Evolutionary conservation across 1,140 invertebrate genomes (phyloP), one percentile per base, ranked within the genome.

Genomic region (Pachyrhynchus sulphureomaculatus): DNA sequence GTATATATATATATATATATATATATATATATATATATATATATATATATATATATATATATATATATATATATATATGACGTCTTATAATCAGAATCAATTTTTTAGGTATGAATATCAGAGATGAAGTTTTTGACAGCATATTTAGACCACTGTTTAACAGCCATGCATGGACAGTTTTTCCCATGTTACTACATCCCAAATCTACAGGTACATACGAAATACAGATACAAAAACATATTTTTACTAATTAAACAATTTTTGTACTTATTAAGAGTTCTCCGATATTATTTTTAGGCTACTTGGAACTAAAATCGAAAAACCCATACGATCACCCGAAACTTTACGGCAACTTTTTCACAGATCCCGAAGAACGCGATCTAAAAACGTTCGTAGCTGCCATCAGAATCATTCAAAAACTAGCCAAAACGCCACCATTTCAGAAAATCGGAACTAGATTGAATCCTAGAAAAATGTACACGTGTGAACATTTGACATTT

Each of bases 141-240:
- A 8, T 66, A 4, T 66, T 53, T 10, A 37, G 39, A 18, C 64
- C 53, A 9, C 55, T 74, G 17, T 80, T 84, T 56, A 75, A 78
- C 34, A 73, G 75, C n/a, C 83, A 88, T 64, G 82, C 81, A 6
- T 90, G 84, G 71, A 82, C 84, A 0, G 78, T 90, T 12, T 77
- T 88, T 65, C 85, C 88, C 0, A 88, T 91, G 76, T 71, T 90
- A 0, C 80, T 91, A 21, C 81, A 88, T 72, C 91, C 92, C 0
- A 83, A 87, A 72, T 90, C 88, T 0, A 78, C 82, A 51, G 92
- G 92, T 2, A 17, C 6, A 13, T 44, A 4, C 6, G 20, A 17
- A 12, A n/a, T 18, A 13, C 8, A 10, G 9, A 41, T 13, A 41
- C 12, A 13, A 41, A 13, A 13, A 17, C 12, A 41, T 13, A 8